A percentile compares a stretch with the other conserved stretches of the same genome.
phyloP scores from a whole-genome alignment of 1,140 invertebrate species.

The Drosophila grimshawi region DNA sequence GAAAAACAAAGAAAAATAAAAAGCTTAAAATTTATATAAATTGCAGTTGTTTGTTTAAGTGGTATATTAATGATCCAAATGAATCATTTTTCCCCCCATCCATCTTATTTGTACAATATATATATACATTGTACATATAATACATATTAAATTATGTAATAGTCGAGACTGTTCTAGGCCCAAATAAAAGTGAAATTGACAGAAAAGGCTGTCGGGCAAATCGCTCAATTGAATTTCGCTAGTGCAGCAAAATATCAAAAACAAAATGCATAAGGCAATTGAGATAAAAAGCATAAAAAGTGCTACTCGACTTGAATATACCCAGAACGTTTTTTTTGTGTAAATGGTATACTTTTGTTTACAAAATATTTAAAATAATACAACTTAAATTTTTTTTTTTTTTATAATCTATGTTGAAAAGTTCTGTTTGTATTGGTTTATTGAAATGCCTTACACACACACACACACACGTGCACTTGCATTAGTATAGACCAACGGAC shows the following conservation, averaged over 20 bases:
- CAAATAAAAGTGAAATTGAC: slow-evolving; percentile 40
- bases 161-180: slow-evolving; percentile 31
- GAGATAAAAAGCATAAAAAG: background rate
- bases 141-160: background rate
- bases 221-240: slow-evolving; percentile 40
- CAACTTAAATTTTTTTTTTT: background rate
- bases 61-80: background rate
- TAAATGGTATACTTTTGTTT: background rate
- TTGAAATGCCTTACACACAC: slow-evolving; percentile 34
- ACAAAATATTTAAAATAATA: background rate
- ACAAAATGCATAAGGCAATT: slow-evolving; percentile 7
- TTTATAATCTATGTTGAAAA: slow-evolving; percentile 21
- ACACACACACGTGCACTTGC: slow-evolving; percentile 19
- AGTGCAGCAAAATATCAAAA: slow-evolving; percentile 20
- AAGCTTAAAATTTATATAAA: too few relatives aligned
- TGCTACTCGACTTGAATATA: background rate
- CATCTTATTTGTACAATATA: too few relatives aligned
- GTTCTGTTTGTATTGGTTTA: slow-evolving; percentile 27
- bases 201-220: slow-evolving; percentile 27
- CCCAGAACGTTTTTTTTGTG: background rate
- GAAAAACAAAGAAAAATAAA: background rate
- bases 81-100: background rate
- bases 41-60: too few relatives aligned
- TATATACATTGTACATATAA: too few relatives aligned
- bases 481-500: slow-evolving; percentile 16